Base-by-base conservation (phyloP, 2,113 vertebrate genomes). In the Corythornis madagascariensis region DNA sequence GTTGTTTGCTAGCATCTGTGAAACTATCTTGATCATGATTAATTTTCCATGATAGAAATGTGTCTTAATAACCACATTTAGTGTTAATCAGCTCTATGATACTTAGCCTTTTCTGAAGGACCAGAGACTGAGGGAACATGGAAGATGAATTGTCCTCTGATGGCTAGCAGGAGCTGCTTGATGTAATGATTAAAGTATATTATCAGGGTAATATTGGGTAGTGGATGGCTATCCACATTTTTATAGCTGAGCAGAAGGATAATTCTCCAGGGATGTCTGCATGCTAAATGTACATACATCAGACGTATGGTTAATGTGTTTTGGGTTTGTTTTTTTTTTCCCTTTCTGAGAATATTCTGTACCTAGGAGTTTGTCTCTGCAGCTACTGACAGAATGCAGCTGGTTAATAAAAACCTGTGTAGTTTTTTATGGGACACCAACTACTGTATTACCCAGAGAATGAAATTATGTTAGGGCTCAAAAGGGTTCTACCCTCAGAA, bases 271-370 rank as follows among this genome's bases (percentile, higher is more conserved):
- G 13, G 28, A 7, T 47, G 35, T 50, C 38, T 73, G 66, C 45
- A 86, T 72, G 56, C 31, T 65, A 24, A 61, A 40, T 48, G 8
- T 35, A 26, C 1, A 4, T n/a, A 26, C 1, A 5, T 56, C 25
- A 53, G 17, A 5, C 52, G 2, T 53, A 26, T 13, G 10, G 9
- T 55, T 76, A 72, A 52, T 22, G 25, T 47, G 25, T 15, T 9
- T 19, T 56, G 5, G 3, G 0, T 8, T 4, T n/a, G 47, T 9
- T 38, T 45, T 64, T 11, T 8, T 4, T 53, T 87, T 28, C 5
- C 28, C 19, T 69, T 83, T 69, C 16, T 69, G 73, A 65, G 28
- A 50, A 8, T 72, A 20, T 53, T 88, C 45, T 38, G 9, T 50
- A 13, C 17, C n/a, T 74, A 12, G 14, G 7, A 84, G 11, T 17